phyloP scores from a whole-genome alignment of 37 sponge, comb jelly and placozoan species.

The Diacarnus erythraeanus region DNA sequence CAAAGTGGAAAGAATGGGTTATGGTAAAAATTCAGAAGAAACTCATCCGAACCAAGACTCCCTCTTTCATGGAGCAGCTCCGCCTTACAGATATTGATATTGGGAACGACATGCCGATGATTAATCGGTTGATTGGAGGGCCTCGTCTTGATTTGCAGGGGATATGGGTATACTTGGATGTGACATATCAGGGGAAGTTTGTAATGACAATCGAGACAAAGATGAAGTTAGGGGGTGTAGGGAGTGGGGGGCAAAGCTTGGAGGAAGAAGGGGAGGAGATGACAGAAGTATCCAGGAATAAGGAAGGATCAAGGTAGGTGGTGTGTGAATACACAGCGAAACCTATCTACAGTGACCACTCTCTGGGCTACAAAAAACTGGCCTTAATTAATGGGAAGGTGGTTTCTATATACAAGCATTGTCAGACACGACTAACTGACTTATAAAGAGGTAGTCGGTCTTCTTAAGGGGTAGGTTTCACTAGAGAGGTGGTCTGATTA shows the following conservation, averaged over 20 bases:
- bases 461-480: too few relatives aligned
- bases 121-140: conserved; percentile 36
- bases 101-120: conserved; percentile 67
- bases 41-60: conserved; percentile 71
- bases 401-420: too few relatives aligned
- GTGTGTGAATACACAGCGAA: too few relatives aligned
- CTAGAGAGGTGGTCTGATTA: too few relatives aligned
- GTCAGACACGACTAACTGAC: too few relatives aligned
- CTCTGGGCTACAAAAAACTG: too few relatives aligned
- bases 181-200: conserved; percentile 73
- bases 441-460: too few relatives aligned
- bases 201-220: conserved; percentile 87
- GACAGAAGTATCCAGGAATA: not conserved
- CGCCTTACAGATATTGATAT: conserved; percentile 68
- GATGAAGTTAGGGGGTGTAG: conserved; percentile 46
- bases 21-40: conserved; percentile 56
- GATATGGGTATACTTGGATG: conserved; percentile 76
- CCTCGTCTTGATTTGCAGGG: conserved; percentile 61
- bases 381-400: too few relatives aligned
- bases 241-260: not conserved
- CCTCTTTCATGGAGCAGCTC: conserved; percentile 74
- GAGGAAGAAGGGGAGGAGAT: conserved; percentile 24
- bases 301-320: conserved; percentile 19
- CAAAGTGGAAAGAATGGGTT: conserved; percentile 68
- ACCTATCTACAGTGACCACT: too few relatives aligned